Evolutionary conservation across 2,113 vertebrate genomes (phyloP).

Genomic region (Onychostoma macrolepis): DNA sequence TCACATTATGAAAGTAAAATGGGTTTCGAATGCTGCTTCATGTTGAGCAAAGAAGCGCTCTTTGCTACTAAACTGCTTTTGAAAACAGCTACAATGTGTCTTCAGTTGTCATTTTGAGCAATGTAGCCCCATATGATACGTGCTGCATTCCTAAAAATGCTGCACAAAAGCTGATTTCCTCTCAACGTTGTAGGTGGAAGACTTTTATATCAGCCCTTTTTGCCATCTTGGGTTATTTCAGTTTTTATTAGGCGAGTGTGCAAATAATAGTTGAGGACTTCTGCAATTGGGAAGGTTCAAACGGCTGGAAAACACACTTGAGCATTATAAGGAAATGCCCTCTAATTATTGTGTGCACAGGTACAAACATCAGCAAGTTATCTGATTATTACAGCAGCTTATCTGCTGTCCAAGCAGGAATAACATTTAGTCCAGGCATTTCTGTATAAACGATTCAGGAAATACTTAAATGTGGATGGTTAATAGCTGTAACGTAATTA

Average conservation of each 20-base stretch:
- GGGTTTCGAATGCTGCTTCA: slow-evolving; percentile 12
- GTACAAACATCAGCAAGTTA: slow-evolving; percentile 13
- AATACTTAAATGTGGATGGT: not conserved
- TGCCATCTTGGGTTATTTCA: not conserved
- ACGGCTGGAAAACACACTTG: not conserved
- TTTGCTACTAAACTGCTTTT: slow-evolving; percentile 19
- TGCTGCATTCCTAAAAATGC: not conserved
- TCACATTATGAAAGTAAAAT: slow-evolving; percentile 24
- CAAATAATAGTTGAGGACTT: not conserved
- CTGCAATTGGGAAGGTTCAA: not conserved
- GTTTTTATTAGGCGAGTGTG: not conserved
- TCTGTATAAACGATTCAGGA: not conserved
- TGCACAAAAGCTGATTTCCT: not conserved
- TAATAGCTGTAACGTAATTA: not conserved
- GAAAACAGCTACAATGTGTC: slow-evolving; percentile 5
- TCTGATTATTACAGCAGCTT: slow-evolving; percentile 27
- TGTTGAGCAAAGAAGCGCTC: slow-evolving; percentile 4
- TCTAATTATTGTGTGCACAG: slow-evolving; percentile 12
- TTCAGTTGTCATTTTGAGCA: slow-evolving; percentile 15
- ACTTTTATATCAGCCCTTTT: not conserved
- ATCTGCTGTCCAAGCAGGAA: slow-evolving; percentile 24
- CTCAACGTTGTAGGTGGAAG: not conserved
- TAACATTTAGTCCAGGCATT: slow-evolving; percentile 10
- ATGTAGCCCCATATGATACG: not conserved
- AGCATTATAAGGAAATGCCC: slow-evolving; percentile 13